phyloP scores from a whole-genome alignment of 2,888 invertebrate genomes.

The Spodoptera exigua region DNA sequence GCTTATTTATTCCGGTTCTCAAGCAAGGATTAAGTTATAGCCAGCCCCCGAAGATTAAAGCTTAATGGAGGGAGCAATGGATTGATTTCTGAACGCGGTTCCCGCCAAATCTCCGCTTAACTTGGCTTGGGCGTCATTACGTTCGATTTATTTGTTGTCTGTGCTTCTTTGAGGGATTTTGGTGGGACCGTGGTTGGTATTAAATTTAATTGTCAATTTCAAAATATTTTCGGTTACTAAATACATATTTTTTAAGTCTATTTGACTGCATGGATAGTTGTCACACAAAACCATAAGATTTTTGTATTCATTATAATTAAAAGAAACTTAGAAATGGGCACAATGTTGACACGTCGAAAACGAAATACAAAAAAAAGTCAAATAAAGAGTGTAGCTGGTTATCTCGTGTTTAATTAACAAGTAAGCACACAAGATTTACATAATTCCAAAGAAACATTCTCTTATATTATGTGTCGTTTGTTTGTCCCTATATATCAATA shows the following conservation, averaged over 20 bases:
- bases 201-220: conserved; percentile 25
- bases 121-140: conserved; percentile 59
- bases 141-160: conserved; percentile 62
- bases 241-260: no score
- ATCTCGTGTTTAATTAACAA: conserved; percentile 86
- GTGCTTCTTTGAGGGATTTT: conserved; percentile 45
- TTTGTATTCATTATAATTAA: conserved; percentile 46
- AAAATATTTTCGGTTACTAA: no score
- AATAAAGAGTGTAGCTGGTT: conserved; percentile 80
- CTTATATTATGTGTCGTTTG: conserved; percentile 70
- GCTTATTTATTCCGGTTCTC: conserved; percentile 87
- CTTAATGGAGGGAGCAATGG: conserved; percentile 85
- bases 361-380: conserved; percentile 76
- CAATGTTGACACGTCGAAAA: conserved; percentile 72
- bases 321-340: conserved; percentile 33
- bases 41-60: conserved; percentile 87
- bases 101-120: conserved; percentile 75
- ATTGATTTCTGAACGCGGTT: conserved; percentile 86
- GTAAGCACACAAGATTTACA: conserved; percentile 83
- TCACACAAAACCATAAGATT: conserved; percentile 32
- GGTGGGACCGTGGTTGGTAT: conserved; percentile 42
- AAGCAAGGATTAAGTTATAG: conserved; percentile 88
- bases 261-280: conserved; percentile 18
- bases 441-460: conserved; percentile 75
- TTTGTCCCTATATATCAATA: conserved; percentile 83